Evolutionary conservation across 2,888 invertebrate genomes (phyloP), one percentile per base, ranked within the genome.

Genomic region (Thera britannica): DNA sequence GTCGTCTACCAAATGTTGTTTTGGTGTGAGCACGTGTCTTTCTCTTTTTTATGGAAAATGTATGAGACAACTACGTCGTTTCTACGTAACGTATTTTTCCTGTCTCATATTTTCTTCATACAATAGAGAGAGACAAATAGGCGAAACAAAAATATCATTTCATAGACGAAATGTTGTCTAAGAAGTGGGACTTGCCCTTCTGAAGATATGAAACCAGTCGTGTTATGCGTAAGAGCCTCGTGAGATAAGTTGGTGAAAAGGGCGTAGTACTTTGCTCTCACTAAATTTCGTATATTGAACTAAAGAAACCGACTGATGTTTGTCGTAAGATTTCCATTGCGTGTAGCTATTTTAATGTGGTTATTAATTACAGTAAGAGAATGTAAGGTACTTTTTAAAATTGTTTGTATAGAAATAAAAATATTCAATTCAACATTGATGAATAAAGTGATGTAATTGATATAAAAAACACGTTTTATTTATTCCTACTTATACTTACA

Each of bases 341-440:
- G 77, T 80, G 79, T 79, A 80, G 81, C 78, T 75, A 76, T 75
- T 79, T 79, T 79, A 79, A 73, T 74, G 77, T 81, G 81, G 79
- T 75, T 73, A 75, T 70, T 79, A 79, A 77, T 71, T 72, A 74
- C 67, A 68, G 61, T 78, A 76, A 72, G 75, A 62, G 58, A 71
- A 71, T 72, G 75, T 84, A 83, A 83, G 70, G 70, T 70, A 66
- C 63, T 81, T 84, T 92, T 90, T 89, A 89, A 92, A 89, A 90
- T 88, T 91, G 92, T 91, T 90, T 92, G 90, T 90, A 92, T 92
- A 91, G 90, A 90, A 81, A 86, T 90, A 84, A 90, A 91, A 92
- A 90, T 89, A 87, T 90, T 90, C 91, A 88, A 90, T 89, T 90
- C 88, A 87, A 82, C 86, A 90, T 90, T 89, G 88, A 83, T 66